A percentile compares a stretch with the other conserved stretches of the same genome.
phyloP scores from a whole-genome alignment of 2,888 invertebrate species.

The Ophraella communa region DNA sequence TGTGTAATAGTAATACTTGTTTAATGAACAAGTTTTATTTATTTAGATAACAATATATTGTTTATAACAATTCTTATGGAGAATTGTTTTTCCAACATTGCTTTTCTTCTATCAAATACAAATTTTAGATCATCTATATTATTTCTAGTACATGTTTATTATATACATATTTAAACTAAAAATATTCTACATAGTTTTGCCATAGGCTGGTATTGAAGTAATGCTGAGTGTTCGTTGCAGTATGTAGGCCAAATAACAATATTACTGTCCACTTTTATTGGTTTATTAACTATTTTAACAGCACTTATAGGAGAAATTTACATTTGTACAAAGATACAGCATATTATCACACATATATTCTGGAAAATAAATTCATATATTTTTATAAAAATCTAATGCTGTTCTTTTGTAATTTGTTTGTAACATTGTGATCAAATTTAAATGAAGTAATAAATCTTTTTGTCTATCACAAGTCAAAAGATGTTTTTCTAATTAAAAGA shows the following conservation, averaged over 20 bases:
- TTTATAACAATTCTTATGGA: no score
- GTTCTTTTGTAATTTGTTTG: no score
- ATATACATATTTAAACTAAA: constrained; percentile 21
- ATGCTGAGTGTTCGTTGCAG: neutral
- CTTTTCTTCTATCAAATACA: neutral
- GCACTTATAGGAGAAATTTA: neutral
- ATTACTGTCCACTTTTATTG: neutral
- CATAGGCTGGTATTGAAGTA: neutral
- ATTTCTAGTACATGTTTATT: neutral
- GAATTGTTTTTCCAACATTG: no score
- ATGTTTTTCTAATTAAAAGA: no score
- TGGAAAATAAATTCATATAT: no score
- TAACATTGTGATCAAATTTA: no score
- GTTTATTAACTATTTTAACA: neutral
- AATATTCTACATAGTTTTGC: neutral
- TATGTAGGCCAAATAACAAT: neutral
- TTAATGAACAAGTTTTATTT: neutral
- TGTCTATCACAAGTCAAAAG: no score
- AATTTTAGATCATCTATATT: neutral
- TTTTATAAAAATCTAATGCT: no score
- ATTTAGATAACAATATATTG: no score
- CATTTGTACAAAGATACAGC: neutral
- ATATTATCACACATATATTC: neutral
- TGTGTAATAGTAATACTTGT: no score
- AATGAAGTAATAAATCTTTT: no score